phyloP scores from a whole-genome alignment of 35 echinoderm and acorn worm species.

The Diadema setosum region DNA sequence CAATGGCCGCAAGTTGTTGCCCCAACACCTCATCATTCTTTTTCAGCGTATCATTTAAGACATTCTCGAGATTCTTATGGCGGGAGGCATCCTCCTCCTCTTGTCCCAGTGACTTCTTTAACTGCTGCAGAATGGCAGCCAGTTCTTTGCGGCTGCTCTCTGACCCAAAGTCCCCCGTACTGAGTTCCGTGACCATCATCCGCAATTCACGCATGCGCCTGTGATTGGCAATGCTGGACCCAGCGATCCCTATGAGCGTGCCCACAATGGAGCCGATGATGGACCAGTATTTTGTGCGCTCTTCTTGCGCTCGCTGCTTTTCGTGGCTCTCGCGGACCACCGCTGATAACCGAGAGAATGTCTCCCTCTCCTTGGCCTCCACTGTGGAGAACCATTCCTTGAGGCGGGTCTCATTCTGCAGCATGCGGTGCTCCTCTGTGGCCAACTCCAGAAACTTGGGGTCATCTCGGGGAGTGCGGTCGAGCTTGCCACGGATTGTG shows the following conservation, averaged over 20 bases:
- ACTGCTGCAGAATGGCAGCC: not conserved
- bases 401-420: constrained; percentile 65
- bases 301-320: constrained; percentile 79
- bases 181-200: constrained; percentile 64
- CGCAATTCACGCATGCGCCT: constrained; percentile 60
- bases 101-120: not conserved
- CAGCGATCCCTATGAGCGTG: constrained; percentile 71
- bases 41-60: constrained; percentile 10
- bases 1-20: constrained; percentile 21
- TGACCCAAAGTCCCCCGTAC: constrained; percentile 42
- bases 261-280: constrained; percentile 77
- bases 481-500: constrained; percentile 68
- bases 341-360: constrained; percentile 52
- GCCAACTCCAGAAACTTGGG: constrained; percentile 86
- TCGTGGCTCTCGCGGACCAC: constrained; percentile 80
- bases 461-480: constrained; percentile 85
- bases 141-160: constrained; percentile 8
- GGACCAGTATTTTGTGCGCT: constrained; percentile 90
- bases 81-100: not conserved
- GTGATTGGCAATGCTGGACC: constrained; percentile 70
- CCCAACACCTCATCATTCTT: constrained; percentile 46
- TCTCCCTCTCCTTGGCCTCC: constrained; percentile 57
- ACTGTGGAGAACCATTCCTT: constrained; percentile 41
- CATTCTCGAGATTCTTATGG: not conserved
- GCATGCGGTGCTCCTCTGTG: constrained; percentile 84